Evolutionary conservation across 2,797 vertebrate genomes (phyloP), one percentile per base, ranked within the genome.

Genomic region (Poeciliopsis turneri): DNA sequence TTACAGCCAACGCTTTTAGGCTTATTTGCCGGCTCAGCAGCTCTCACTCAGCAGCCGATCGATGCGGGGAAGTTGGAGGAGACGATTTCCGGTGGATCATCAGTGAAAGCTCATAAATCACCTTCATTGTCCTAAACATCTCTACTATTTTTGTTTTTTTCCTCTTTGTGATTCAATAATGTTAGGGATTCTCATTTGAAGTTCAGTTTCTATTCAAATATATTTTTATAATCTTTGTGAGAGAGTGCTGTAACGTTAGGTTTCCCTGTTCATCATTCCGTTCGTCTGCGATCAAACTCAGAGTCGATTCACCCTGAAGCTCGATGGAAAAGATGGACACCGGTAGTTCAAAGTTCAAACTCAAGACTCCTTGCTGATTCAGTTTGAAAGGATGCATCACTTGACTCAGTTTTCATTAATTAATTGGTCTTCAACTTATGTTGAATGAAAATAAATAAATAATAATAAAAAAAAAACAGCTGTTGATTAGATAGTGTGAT

Each of bases 11-110:
- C 78, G 89, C 93, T 91, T 92, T 91, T 84, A 89, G 83, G 73
- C 85, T 79, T 82, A 91, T 84, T 69, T 86, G 88, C 90, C 84
- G 81, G 87, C 86, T 94, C 93, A 95, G 94, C 92, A 94, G 92
- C 84, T 84, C 81, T 93, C 90, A 88, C 90, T 83, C 86, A 88
- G 86, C 61, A 80, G 59, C 77, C 72, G 82, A 94, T 95, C 94
- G 88, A 94, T 94, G 90, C 83, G 79, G 66, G 88, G 78, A 90
- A 93, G 92, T 82, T 83, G 82, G 74, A 85, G 82, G 74, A 84
- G 91, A 93, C 78, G 87, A 91, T 79, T 82, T 76, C 70, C 78
- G 59, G 51, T 73, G 45, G 47, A 59, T 57, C n/a, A 66, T 78
- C 72, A 76, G 68, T 79, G 39, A 75, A 7, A 11, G 43, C 81